Evolutionary conservation across 1,140 invertebrate genomes (phyloP).

Genomic region (Rhagoletis pomonella): DNA sequence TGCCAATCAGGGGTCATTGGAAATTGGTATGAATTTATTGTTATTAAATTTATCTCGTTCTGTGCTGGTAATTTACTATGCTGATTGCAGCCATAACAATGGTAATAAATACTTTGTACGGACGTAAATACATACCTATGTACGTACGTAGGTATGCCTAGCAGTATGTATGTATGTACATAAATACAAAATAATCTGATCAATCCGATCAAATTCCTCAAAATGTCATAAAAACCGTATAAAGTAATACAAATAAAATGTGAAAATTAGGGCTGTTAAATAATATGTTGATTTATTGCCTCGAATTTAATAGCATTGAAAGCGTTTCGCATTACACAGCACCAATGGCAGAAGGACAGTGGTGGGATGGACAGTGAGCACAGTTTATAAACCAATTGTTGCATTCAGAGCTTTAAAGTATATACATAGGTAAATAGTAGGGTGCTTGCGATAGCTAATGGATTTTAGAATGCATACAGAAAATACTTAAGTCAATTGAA

Average conservation of each 20-base stretch:
- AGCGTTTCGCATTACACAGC: neutral
- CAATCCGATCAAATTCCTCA: neutral
- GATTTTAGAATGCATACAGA: no score
- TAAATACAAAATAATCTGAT: neutral
- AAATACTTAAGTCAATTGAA: no score
- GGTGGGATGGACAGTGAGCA: neutral
- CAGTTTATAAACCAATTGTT: no score
- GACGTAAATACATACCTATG: neutral
- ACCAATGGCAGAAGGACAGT: neutral
- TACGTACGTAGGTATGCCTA: neutral
- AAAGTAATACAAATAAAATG: neutral
- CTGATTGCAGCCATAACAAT: neutral
- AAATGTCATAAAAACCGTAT: slow-evolving; percentile 5
- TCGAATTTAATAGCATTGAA: slow-evolving; percentile 28
- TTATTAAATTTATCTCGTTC: no score
- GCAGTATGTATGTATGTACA: neutral
- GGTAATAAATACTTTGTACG: neutral
- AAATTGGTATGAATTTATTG: no score
- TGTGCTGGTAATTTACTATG: no score
- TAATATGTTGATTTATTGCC: neutral
- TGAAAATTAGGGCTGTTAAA: neutral
- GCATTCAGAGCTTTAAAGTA: no score
- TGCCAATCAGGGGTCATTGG: no score
- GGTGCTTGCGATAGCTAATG: no score
- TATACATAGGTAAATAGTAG: no score